Conservation (phyloP, 2,113 vertebrate genomes). For the Pavo muticus region DNA sequence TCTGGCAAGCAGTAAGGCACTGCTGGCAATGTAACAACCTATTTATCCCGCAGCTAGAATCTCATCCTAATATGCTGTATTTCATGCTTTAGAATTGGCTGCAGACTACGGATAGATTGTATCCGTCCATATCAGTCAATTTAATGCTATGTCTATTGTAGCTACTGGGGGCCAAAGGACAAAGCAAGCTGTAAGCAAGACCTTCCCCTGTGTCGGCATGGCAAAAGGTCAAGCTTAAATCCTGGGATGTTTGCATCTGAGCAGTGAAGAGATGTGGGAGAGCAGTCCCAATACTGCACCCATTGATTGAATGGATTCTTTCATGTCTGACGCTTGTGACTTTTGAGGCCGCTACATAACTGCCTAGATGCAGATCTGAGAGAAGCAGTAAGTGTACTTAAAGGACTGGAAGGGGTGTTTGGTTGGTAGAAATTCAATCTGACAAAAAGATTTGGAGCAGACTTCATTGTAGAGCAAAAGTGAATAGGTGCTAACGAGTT, state of each 20-base stretch:
- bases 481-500: not conserved
- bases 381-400: not conserved
- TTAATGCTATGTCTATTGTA: not conserved
- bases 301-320: not conserved
- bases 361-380: not conserved
- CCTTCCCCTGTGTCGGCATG: rapidly evolving
- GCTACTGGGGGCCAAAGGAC: not conserved
- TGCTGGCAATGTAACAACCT: not conserved
- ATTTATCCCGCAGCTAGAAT: not conserved
- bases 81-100: conserved; percentile 5
- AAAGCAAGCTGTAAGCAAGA: not conserved
- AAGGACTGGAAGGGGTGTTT: not conserved
- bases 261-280: not conserved
- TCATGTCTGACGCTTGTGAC: not conserved
- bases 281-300: not conserved
- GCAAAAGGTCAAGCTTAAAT: not conserved
- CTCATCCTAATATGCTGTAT: not conserved
- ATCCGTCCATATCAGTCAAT: not conserved
- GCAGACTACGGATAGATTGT: conserved; percentile 5
- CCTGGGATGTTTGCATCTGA: not conserved
- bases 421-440: not conserved
- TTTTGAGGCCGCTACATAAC: not conserved
- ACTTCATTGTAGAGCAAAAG: not conserved
- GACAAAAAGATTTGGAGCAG: not conserved
- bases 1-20: not conserved